Evolutionary conservation across 2,888 invertebrate species (phyloP).

Genomic region (Chironomus riparius): DNA sequence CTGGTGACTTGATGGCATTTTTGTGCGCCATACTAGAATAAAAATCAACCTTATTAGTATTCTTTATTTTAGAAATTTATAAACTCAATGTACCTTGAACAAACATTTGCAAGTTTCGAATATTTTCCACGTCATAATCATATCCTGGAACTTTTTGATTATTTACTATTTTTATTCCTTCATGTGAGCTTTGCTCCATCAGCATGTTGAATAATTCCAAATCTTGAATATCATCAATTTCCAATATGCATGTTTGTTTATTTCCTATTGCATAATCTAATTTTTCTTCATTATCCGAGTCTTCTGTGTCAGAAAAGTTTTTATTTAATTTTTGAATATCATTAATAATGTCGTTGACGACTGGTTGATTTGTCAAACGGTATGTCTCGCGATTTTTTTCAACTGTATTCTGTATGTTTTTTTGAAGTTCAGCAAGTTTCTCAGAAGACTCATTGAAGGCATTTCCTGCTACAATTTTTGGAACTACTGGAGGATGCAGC

Average conservation of each 20-base stretch:
- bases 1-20: constrained; percentile 45
- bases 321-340: constrained; percentile 31
- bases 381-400: constrained; percentile 63
- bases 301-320: constrained; percentile 48
- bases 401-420: constrained; percentile 58
- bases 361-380: constrained; percentile 44
- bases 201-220: constrained; percentile 64
- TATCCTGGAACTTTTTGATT: constrained; percentile 67
- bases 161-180: constrained; percentile 69
- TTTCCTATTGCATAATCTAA: constrained; percentile 62
- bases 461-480: constrained; percentile 59
- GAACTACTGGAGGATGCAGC: constrained; percentile 64
- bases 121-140: constrained; percentile 52
- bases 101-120: constrained; percentile 71
- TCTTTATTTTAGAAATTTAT: too few relatives aligned
- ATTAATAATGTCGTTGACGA: not conserved
- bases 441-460: constrained; percentile 55
- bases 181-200: constrained; percentile 64
- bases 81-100: not conserved
- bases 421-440: constrained; percentile 58
- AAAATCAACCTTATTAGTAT: too few relatives aligned
- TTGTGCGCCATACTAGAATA: constrained; percentile 63
- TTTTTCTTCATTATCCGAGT: constrained; percentile 57
- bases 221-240: constrained; percentile 78
- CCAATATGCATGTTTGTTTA: constrained; percentile 71